These are phyloP conservation scores for Oegoconia quadripuncta DNA, from an alignment of 2,888 invertebrate species.

Conservation along the genomic window DNA sequence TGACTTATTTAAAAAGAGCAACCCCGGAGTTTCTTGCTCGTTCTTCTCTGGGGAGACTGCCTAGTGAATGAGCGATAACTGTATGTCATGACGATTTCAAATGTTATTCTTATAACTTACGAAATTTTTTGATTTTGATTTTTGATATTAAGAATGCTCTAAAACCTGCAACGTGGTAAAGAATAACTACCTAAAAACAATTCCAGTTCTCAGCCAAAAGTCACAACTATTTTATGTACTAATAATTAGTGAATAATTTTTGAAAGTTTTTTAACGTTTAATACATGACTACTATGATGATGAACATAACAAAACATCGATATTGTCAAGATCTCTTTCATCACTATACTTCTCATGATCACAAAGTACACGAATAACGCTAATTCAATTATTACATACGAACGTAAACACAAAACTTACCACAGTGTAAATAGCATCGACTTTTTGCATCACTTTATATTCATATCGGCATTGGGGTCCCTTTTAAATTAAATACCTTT, in stretches of 20 bases:
- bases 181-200: no score
- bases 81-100: no score
- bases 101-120: no score
- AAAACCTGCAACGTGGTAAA: no score
- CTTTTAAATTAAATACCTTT: conserved; percentile 45
- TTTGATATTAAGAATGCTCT: no score
- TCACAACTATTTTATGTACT: no score
- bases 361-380: conserved; percentile 22
- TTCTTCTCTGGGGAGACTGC: no score
- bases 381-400: conserved; percentile 47
- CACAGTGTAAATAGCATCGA: conserved; percentile 14
- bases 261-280: background rate
- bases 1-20: no score
- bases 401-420: conserved; percentile 27
- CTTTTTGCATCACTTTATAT: conserved; percentile 35
- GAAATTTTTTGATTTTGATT: no score
- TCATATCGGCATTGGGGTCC: conserved; percentile 24
- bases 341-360: conserved; percentile 3
- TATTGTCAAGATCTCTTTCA: background rate
- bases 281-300: background rate
- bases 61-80: no score
- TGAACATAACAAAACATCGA: background rate
- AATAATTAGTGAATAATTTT: background rate
- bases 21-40: no score
- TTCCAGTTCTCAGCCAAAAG: no score